Evolutionary conservation across 2,797 vertebrate species (phyloP), one percentile per base, ranked within the genome.

Genomic region (Crossoptilon crossoptilon): DNA sequence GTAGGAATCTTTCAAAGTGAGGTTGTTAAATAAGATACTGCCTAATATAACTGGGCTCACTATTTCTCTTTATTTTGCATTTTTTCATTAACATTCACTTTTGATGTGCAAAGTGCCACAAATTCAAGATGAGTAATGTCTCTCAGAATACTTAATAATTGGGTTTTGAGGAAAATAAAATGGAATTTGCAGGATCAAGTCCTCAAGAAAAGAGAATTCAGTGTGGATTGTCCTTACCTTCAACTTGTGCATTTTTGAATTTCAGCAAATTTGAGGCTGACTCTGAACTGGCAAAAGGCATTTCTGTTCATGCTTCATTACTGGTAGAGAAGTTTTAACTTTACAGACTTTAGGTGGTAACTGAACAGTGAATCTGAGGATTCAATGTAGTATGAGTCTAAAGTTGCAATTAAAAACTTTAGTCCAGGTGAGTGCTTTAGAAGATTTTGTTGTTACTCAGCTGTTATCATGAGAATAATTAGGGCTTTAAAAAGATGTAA

Each of bases 71-170:
- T 73, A 59, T 7, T 68, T 64, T 87, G 62, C 59, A 44, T 91
- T 83, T 89, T 68, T 68, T 63, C 84, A 70, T 71, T 90, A 90
- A 88, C 82, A 84, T 46, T 46, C 0, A 5, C 1, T 59, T 91
- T 84, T 87, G 51, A 39, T 14, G 14, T 58, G 9, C 17, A 74
- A 31, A 31, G 14, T 37, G 27, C 41, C 84, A 18, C 0, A 9
- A 74, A 59, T 64, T 84, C 31, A 83, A 49, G 27, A 71, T 0
- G 0, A 77, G 33, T 55, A 64, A 88, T 58, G 5, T 67, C 21
- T 73, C 71, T 58, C 63, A 76, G 67, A 87, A 63, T 91, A 91
- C 88, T 72, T 73, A 76, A 90, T 88, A 95, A 81, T 1, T 39
- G 55, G 58, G 60, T 60, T 94, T 90, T 76, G 56, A 94, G 43